Evolutionary conservation across 2,113 vertebrate species (phyloP), one percentile per base, ranked within the genome.

Genomic region (Machaerirhynchus nigripectus): DNA sequence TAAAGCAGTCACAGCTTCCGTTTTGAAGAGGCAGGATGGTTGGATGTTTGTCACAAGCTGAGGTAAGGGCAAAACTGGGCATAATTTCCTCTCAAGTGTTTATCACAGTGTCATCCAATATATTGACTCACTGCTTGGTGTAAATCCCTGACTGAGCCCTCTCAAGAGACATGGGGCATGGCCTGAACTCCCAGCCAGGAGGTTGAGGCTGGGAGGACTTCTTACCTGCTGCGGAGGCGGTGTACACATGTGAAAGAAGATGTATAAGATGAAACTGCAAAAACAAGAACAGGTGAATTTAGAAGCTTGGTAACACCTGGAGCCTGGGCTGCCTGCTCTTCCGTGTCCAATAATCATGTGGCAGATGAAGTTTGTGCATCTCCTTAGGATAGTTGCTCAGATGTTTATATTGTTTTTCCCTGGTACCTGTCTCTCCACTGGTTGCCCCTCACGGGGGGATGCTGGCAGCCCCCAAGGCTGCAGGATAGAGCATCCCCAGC

Each of bases 111-210:
- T 50, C 35, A 75, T 26, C 56, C 0, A 0, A 47, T 28, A 21
- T 2, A 81, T 0, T 1, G 8, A 84, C 53, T 69, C 18, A 4
- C 15, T 46, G 31, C 15, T 46, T 3, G 0, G 44, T 3, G 2
- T 78, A 74, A 89, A 71, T n/a, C 77, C 64, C 56, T 0, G 0
- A 15, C 37, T 0, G 3, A 79, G 46, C 71, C n/a, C 40, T 70
- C 20, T 37, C 35, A 5, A 14, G 28, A 50, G 39, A 53, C 3
- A 1, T 1, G 5, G 33, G 46, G 18, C 28, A 81, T 1, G 1
- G 35, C 12, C 52, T 28, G 8, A 55, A 59, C 65, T 57, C 18
- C 26, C 52, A 59, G 37, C 15, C 76, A 39, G 39, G 33, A 69
- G 27, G 27, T 37, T 2, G 1, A 26, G 40, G n/a, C 13, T 7